Evolutionary conservation across 2,113 vertebrate species (phyloP), one percentile per base, ranked within the genome.

Genomic region (Phaethornis superciliosus): DNA sequence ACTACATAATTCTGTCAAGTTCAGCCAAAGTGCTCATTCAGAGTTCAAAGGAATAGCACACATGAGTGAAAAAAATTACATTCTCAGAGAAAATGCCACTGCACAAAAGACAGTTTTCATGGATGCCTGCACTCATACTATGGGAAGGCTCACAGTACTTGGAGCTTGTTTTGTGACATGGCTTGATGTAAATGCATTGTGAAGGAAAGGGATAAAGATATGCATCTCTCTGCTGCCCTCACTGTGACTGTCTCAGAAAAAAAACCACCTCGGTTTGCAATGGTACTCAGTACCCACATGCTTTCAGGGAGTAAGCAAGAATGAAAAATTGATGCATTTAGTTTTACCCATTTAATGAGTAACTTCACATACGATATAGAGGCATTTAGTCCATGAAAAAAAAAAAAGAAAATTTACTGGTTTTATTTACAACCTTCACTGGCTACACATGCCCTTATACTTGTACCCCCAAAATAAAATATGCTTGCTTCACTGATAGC

Each of bases 1-100:
- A 86, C 91, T 86, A 64, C 69, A 96, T 37, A 78, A 86, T 93
- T 91, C 93, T 93, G 93, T 72, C 89, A 90, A 93, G 90, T 94
- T 88, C 91, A 96, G 92, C 88, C 85, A 95, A 97, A 95, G 90
- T 80, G 55, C 74, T 93, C 68, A 89, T 86, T 91, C 93, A 92
- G 71, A 95, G 81, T 94, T 97, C 96, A 97, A 96, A 97, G 85
- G 90, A 96, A 95, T 95, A 96, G 95, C 81, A 96, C 95, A 94
- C 54, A 93, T 88, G 54, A 96, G 81, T 90, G 91, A 90, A 94
- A 96, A 95, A 96, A 95, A 90, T 75, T 79, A 93, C 89, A 84
- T 93, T 94, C 95, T 90, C 96, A 94, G 95, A 94, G 95, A 95
- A 96, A 97, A 96, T 74, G 71, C 91, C 89, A 60, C 64, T 51